A percentile compares a stretch with the other conserved stretches of the same genome.
Evolutionary conservation across 2,797 vertebrate genomes (phyloP).

Genomic region (Tauraco hartlaubi): DNA sequence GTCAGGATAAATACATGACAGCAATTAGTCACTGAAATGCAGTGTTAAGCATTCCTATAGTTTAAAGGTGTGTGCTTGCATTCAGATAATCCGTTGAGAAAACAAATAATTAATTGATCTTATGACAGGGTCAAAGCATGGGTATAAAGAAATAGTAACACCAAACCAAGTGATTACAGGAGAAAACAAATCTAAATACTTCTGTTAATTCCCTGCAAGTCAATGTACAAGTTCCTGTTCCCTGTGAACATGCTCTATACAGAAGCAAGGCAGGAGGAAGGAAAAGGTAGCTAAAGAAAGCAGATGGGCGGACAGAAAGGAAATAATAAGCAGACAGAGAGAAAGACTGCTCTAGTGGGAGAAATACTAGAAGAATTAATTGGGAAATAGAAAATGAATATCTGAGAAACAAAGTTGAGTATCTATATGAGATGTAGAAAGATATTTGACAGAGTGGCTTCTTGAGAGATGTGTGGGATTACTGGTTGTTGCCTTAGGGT

Average conservation of each 20-base stretch:
- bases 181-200: background rate
- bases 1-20: background rate
- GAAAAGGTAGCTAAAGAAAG: constrained; percentile 39
- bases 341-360: background rate
- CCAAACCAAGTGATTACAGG: background rate
- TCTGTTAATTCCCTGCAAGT: background rate
- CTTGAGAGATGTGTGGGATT: background rate
- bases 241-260: background rate
- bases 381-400: background rate
- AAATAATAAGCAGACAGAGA: constrained; percentile 32
- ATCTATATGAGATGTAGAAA: background rate
- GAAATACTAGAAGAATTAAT: constrained; percentile 1
- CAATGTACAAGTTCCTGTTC: background rate
- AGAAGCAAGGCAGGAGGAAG: constrained; percentile 18
- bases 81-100: background rate
- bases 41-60: background rate
- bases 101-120: background rate
- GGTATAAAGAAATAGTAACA: background rate
- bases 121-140: background rate
- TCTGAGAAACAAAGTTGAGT: background rate
- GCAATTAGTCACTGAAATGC: background rate
- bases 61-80: background rate
- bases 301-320: background rate
- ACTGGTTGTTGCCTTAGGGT: background rate
- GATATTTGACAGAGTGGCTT: background rate